Base-by-base conservation (phyloP, 2,113 vertebrate genomes). In the Malurus alboscapulatus region DNA sequence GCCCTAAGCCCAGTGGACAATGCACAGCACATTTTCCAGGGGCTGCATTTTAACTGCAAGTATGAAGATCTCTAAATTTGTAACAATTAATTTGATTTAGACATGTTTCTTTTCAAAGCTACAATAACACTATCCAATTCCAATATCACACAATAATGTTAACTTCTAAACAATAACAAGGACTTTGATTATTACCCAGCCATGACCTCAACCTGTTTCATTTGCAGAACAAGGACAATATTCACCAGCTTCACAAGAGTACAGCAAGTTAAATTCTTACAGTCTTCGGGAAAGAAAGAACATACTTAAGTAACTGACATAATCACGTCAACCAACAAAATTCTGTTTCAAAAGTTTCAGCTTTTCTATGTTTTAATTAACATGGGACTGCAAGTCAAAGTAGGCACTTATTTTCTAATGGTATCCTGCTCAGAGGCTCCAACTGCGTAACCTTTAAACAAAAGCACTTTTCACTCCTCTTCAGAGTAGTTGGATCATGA, bases 1-100 rank as follows among this genome's bases (percentile, higher is more conserved):
- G 4, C 18, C 48, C 44, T 27, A 75, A 84, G 24, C 9, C 29
- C 17, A 76, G 47, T 0, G 6, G 38, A 65, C 38, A 40, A 14
- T 0, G 1, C 27, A 58, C 50, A 77, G 26, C 25, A 42, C 1
- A 0, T 76, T 65, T 58, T 59, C 53, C 24, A 38, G 30, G 3
- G 14, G 17, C 14, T 71, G 30, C 44, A 63, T 63, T 69, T 65
- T 63, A 86, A 51, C 27, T 58, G 20, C 5, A 73, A 83, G 42
- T 27, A 25, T 2, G 19, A 47, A 88, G 12, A 59, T 4, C 7
- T 40, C 59, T 44, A 44, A 44, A 77, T 67, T 51, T 10, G 0
- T 16, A 71, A 59, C 34, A 63, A n/a, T n/a, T 54, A n/a, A 44
- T 66, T 38, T 78, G 38, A 65, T 73, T 71, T 36, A 73, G 29